Percentiles rank a stretch among this genome's conserved stretches.
These are phyloP conservation scores for Teleiodes luculella DNA, from an alignment of 2,888 invertebrate genomes.

Conservation along the genomic window DNA sequence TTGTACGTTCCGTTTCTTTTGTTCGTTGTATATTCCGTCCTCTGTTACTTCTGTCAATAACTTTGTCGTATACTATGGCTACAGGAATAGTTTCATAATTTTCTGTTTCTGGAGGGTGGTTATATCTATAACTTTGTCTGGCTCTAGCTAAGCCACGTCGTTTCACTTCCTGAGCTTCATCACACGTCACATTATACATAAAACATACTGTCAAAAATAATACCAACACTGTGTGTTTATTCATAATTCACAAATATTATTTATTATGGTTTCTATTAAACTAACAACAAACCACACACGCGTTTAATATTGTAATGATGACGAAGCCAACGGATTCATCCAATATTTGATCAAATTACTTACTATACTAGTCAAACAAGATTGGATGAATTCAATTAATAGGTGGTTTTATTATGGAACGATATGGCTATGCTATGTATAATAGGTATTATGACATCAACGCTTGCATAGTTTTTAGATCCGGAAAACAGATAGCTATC, in stretches of 20 bases:
- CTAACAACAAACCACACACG: conserved; percentile 43
- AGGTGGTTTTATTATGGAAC: conserved; percentile 26
- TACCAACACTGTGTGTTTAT: conserved; percentile 25
- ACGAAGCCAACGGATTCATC: conserved; percentile 37
- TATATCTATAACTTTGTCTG: conserved; percentile 25
- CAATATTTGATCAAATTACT: conserved; percentile 46
- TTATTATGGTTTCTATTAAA: conserved; percentile 11
- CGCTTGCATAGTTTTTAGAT: conserved; percentile 29
- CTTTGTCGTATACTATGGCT: conserved; percentile 27
- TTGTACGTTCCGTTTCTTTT: neutral
- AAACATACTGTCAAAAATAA: conserved; percentile 21
- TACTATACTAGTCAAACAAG: conserved; percentile 62
- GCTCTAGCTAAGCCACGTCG: neutral
- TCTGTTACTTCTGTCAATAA: neutral
- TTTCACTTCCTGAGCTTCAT: conserved; percentile 22
- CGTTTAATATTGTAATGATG: conserved; percentile 53
- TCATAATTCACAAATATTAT: conserved; percentile 31
- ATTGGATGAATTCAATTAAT: conserved; percentile 33
- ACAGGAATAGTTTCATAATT: conserved; percentile 34
- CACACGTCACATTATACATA: conserved; percentile 27
- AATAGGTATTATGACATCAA: conserved; percentile 46
- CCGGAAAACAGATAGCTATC: conserved; percentile 23
- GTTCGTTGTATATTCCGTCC: neutral
- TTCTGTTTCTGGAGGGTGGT: conserved; percentile 48
- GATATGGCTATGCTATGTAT: conserved; percentile 29